These are phyloP conservation scores for Eurytoma adleriae DNA, from an alignment of 2,888 invertebrate genomes.

Conservation along the genomic window DNA sequence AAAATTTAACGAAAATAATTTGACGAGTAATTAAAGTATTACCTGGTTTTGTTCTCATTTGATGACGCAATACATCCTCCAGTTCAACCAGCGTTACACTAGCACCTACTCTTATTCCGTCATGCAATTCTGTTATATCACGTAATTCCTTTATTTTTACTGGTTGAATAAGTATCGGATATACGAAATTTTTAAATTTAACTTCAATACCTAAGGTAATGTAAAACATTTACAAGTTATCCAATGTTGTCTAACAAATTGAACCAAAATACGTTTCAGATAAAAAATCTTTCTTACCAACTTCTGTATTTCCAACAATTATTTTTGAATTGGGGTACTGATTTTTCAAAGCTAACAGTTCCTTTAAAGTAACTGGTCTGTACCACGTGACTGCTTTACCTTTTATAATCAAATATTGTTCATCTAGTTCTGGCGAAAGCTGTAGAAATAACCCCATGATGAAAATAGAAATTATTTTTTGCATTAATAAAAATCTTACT, in stretches of 20 bases:
- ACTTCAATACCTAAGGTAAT: constrained; percentile 82
- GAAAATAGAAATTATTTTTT: not conserved
- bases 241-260: not conserved
- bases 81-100: constrained; percentile 85
- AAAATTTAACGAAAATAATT: too few species aligned
- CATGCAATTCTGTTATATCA: constrained; percentile 76
- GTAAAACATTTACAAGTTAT: not conserved
- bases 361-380: constrained; percentile 81
- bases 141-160: constrained; percentile 82
- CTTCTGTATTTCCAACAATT: constrained; percentile 91
- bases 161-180: constrained; percentile 87
- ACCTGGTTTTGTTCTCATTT: constrained; percentile 76
- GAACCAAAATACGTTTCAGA: not conserved
- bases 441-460: constrained; percentile 50
- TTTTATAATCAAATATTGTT: constrained; percentile 79
- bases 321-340: constrained; percentile 84
- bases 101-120: constrained; percentile 85
- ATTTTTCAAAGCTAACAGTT: constrained; percentile 82
- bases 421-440: constrained; percentile 77
- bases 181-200: constrained; percentile 88
- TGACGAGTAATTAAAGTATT: not conserved
- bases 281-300: constrained; percentile 78
- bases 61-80: constrained; percentile 79
- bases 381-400: constrained; percentile 84
- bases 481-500: constrained; percentile 68